Conservation (phyloP, 2,797 vertebrate species). For the Acanthopagrus latus region DNA sequence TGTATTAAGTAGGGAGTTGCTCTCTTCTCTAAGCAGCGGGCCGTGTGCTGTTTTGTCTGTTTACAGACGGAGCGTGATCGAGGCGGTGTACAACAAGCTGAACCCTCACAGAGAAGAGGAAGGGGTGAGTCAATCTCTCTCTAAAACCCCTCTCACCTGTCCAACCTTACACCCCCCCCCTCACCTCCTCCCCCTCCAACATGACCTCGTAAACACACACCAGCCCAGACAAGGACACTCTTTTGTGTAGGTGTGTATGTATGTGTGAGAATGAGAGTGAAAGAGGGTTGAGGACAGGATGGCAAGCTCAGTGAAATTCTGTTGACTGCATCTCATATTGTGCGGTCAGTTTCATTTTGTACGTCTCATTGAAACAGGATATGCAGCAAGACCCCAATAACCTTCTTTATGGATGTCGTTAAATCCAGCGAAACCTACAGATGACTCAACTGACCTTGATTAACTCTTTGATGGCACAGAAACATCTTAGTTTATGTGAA, state of each 20-base stretch:
- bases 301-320: conserved; percentile 13
- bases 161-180: conserved; percentile 24
- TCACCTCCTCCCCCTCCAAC: conserved; percentile 18
- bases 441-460: neutral
- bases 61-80: conserved; percentile 96
- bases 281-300: conserved; percentile 29
- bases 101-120: conserved; percentile 99
- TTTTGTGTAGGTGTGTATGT: conserved; percentile 1
- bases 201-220: conserved; percentile 53
- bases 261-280: conserved; percentile 7
- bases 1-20: conserved; percentile 11
- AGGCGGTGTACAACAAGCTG: conserved; percentile 98
- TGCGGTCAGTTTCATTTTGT: neutral
- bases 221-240: conserved; percentile 49
- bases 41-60: conserved; percentile 50
- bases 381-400: neutral
- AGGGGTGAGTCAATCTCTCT: conserved; percentile 91
- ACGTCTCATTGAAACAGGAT: conserved; percentile 11
- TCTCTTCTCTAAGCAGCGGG: conserved; percentile 26
- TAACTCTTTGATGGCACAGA: neutral
- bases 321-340: conserved; percentile 10
- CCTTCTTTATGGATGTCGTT: conserved; percentile 14
- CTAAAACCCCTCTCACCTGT: conserved; percentile 46
- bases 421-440: neutral
- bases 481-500: neutral